These are phyloP conservation scores for Cyphomyrus plagiostoma DNA, from an alignment of 2,113 vertebrate species.

Conservation along the genomic window DNA sequence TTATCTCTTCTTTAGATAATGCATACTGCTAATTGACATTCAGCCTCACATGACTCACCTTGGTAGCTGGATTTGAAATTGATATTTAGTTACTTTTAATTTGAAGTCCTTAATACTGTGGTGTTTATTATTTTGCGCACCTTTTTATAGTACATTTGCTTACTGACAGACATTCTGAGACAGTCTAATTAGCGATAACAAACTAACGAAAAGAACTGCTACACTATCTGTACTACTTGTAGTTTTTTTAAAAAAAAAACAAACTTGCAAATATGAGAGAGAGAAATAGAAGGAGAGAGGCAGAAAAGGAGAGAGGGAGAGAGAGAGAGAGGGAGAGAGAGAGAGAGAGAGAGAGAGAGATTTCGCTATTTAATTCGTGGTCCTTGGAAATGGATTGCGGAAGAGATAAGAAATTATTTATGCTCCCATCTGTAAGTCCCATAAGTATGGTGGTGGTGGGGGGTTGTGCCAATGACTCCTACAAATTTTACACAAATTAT, in stretches of 20 bases:
- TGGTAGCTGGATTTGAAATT: not conserved
- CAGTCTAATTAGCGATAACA: not conserved
- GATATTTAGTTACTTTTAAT: not conserved
- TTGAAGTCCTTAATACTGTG: not conserved
- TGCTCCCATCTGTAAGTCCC: slow-evolving; percentile 74
- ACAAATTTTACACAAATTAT: slow-evolving; percentile 48
- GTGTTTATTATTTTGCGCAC: not conserved
- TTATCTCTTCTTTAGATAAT: not conserved
- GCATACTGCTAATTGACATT: not conserved
- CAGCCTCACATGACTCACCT: not conserved
- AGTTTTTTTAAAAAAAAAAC: not conserved
- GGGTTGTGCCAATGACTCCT: slow-evolving; percentile 81
- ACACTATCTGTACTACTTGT: not conserved
- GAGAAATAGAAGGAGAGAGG: no score
- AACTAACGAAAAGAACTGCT: not conserved
- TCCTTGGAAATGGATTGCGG: slow-evolving; percentile 76
- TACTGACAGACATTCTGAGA: not conserved
- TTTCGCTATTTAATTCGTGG: slow-evolving; percentile 30
- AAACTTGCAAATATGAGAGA: not conserved
- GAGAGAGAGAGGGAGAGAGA: not conserved
- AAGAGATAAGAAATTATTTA: slow-evolving; percentile 98
- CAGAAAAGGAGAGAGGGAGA: not conserved
- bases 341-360: not conserved
- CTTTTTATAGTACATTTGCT: not conserved
- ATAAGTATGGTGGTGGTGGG: slow-evolving; percentile 66